Evolutionary conservation across 2,888 invertebrate species (phyloP).

Genomic region (Pherbina coryleti): DNA sequence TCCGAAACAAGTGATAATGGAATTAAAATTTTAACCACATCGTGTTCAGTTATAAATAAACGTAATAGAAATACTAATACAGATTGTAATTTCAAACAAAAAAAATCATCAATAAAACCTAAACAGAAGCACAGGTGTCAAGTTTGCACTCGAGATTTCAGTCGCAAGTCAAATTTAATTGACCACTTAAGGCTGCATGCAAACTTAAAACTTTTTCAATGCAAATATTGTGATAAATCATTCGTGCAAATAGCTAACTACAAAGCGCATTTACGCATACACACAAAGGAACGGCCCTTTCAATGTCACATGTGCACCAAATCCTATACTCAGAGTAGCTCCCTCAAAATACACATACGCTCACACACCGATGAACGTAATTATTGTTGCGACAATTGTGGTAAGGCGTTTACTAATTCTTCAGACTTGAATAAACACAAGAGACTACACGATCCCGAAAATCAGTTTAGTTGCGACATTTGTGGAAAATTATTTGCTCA

Average conservation of each 20-base stretch:
- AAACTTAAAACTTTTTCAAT: constrained; percentile 52
- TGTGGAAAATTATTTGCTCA: constrained; percentile 51
- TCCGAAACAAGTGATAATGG: neutral
- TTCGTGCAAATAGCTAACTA: constrained; percentile 56
- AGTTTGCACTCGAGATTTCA: constrained; percentile 51
- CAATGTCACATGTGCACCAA: constrained; percentile 50
- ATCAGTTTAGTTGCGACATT: constrained; percentile 46
- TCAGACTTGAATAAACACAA: constrained; percentile 53
- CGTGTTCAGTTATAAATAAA: neutral
- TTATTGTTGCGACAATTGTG: constrained; percentile 49
- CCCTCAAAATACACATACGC: constrained; percentile 53
- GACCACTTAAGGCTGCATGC: constrained; percentile 55
- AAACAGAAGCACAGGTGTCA: constrained; percentile 45
- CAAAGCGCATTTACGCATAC: constrained; percentile 51
- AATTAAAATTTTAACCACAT: neutral
- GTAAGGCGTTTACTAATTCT: constrained; percentile 51
- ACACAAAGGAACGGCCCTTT: constrained; percentile 55
- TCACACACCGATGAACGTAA: constrained; percentile 54
- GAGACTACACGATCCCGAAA: constrained; percentile 47
- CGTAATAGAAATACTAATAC: neutral
- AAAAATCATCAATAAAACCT: neutral
- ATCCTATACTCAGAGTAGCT: constrained; percentile 51
- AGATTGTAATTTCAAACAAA: neutral
- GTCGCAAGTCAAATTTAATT: constrained; percentile 51
- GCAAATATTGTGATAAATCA: constrained; percentile 51